phyloP scores from a whole-genome alignment of 2,888 invertebrate genomes.

The Tachina grossa region DNA sequence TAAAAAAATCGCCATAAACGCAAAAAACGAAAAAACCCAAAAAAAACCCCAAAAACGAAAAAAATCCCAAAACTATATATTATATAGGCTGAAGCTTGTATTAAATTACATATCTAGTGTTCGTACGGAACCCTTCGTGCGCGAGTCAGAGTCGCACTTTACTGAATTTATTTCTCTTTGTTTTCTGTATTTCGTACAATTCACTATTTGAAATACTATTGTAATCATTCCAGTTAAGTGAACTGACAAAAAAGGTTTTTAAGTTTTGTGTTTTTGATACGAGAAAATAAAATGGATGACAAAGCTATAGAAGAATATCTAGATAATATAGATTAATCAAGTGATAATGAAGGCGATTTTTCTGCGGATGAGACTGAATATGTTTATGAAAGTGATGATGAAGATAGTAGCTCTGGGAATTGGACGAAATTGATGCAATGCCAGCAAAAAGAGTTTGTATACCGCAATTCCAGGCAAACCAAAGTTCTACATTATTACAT shows the following conservation, averaged over 20 bases:
- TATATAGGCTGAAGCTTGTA: too few species aligned
- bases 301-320: neutral
- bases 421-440: neutral
- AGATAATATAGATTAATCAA: constrained; percentile 4
- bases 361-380: constrained; percentile 1
- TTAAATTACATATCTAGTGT: too few species aligned
- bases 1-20: too few species aligned
- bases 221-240: neutral
- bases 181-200: too few species aligned
- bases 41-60: too few species aligned
- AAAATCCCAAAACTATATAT: too few species aligned
- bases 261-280: neutral
- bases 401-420: neutral
- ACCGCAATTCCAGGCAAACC: neutral
- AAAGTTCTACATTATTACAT: constrained; percentile 5
- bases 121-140: too few species aligned
- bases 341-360: constrained; percentile 6
- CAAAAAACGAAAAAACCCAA: too few species aligned
- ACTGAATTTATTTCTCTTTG: too few species aligned
- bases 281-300: constrained; percentile 3
- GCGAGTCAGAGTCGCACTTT: too few species aligned
- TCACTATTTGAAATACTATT: too few species aligned
- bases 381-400: constrained; percentile 1
- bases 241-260: neutral
- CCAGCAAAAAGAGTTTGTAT: neutral